Conservation (phyloP, 2,888 invertebrate species). For the Ophion obscuratus region DNA sequence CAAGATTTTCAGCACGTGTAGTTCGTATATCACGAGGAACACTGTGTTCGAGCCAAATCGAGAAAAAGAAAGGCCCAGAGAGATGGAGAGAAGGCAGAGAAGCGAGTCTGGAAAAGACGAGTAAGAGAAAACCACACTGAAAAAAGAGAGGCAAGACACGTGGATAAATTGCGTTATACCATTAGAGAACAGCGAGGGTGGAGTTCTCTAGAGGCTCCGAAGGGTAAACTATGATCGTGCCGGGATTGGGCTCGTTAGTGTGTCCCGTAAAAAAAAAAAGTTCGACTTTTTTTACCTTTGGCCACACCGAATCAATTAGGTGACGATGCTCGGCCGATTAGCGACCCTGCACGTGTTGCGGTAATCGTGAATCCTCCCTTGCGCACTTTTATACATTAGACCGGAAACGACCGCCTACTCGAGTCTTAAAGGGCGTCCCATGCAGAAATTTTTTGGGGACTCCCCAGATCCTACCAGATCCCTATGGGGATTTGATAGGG, state of each 20-base stretch:
- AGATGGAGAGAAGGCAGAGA: constrained; percentile 31
- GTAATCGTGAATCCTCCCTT: constrained; percentile 53
- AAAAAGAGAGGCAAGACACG: constrained; percentile 23
- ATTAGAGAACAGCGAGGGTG: constrained; percentile 58
- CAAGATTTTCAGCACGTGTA: constrained; percentile 36
- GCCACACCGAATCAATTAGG: constrained; percentile 70
- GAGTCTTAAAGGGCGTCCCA: background rate
- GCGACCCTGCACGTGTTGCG: constrained; percentile 56
- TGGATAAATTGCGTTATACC: constrained; percentile 48
- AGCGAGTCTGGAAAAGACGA: constrained; percentile 27
- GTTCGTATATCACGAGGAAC: constrained; percentile 71
- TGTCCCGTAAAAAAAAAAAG: constrained; percentile 40
- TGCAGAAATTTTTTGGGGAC: no score
- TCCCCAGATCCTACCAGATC: no score
- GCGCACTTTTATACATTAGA: background rate
- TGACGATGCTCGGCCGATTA: constrained; percentile 70
- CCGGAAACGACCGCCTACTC: background rate
- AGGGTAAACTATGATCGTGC: constrained; percentile 49
- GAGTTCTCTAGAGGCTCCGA: constrained; percentile 38
- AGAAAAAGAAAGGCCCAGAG: constrained; percentile 11
- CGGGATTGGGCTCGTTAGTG: constrained; percentile 66
- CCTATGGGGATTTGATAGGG: no score
- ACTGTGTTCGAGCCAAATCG: no score
- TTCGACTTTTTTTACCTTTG: constrained; percentile 55
- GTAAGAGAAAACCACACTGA: constrained; percentile 34